phyloP scores from a whole-genome alignment of 1,140 invertebrate genomes.

The Acarapis woodi region DNA sequence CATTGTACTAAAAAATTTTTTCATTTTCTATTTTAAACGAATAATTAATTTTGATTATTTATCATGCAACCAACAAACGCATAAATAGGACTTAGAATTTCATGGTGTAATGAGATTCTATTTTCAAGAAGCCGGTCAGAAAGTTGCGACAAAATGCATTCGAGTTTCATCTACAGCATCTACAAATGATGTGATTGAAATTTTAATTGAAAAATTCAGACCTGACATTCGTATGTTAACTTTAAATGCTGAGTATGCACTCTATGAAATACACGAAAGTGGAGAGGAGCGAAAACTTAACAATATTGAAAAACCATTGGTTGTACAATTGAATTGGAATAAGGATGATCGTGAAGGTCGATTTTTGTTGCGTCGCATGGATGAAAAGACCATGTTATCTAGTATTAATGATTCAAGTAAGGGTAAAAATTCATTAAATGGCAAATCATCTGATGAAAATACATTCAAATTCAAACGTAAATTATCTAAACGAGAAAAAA shows the following conservation, averaged over 20 bases:
- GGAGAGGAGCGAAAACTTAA: constrained; percentile 67
- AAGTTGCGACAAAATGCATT: constrained; percentile 97
- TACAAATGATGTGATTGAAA: constrained; percentile 74
- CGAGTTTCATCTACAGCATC: constrained; percentile 82
- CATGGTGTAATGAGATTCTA: constrained; percentile 96
- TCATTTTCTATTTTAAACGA: background rate
- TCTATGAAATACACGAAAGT: constrained; percentile 91
- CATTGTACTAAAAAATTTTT: background rate
- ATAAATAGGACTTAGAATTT: constrained; percentile 69
- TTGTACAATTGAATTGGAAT: constrained; percentile 98
- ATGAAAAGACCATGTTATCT: constrained; percentile 27
- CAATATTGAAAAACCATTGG: constrained; percentile 65
- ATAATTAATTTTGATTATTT: background rate
- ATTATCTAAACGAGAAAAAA: constrained; percentile 92
- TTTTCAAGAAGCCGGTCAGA: constrained; percentile 86
- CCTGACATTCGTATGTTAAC: constrained; percentile 97
- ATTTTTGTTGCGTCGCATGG: constrained; percentile 65
- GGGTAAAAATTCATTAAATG: background rate
- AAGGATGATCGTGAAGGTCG: constrained; percentile 87
- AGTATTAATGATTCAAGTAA: background rate
- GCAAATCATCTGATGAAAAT: background rate
- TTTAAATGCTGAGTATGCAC: constrained; percentile 69
- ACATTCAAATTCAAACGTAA: constrained; percentile 41
- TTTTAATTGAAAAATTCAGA: constrained; percentile 92
- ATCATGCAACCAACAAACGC: too few relatives aligned